These are phyloP conservation scores for Artibeus jamaicensis DNA, from an alignment of 2,797 vertebrate species.

Conservation along the genomic window DNA sequence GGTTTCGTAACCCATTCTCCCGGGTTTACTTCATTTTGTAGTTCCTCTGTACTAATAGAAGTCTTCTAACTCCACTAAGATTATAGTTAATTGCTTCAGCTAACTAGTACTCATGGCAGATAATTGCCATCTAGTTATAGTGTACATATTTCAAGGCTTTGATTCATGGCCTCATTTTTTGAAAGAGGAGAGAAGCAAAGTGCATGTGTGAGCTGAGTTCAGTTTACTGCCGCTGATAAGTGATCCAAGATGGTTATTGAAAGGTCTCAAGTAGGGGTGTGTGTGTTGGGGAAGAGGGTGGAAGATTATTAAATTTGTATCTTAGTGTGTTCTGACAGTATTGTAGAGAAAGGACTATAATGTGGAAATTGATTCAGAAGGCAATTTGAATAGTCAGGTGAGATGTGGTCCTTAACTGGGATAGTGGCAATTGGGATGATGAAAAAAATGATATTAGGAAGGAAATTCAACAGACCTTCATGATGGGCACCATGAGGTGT, in stretches of 20 bases:
- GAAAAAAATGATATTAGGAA: background rate
- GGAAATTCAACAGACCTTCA: background rate
- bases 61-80: background rate
- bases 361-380: background rate
- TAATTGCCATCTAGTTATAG: background rate
- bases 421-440: background rate
- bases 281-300: background rate
- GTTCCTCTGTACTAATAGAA: background rate
- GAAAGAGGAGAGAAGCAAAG: background rate
- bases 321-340: background rate
- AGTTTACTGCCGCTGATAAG: background rate
- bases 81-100: background rate
- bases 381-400: background rate
- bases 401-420: background rate
- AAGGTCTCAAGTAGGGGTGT: background rate
- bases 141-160: background rate
- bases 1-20: background rate
- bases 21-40: background rate
- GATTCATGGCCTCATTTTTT: slow-evolving; percentile 17
- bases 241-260: background rate
- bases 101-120: background rate
- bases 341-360: background rate
- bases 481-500: background rate
- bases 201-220: background rate
- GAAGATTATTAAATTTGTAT: background rate